Evolutionary conservation across 2,888 invertebrate genomes (phyloP), one percentile per base, ranked within the genome.

Genomic region (Tenthredo notha): DNA sequence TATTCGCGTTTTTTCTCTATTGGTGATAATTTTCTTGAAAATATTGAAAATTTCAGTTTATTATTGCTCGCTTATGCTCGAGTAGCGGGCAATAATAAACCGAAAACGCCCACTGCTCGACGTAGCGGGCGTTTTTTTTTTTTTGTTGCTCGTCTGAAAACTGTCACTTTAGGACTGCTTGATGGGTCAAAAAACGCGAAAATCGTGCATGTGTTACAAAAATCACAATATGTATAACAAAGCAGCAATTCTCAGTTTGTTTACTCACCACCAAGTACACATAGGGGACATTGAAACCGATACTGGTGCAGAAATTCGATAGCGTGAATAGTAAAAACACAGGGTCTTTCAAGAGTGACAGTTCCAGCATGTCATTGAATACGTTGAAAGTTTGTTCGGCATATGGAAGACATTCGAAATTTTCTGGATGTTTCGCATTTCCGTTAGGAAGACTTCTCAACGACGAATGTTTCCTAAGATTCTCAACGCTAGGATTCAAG

Each of bases 231-330:
- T 2, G 12, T 21, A 75, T 47, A 10, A 40, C 40, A 25, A 15
- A 12, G 21, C 18, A 43, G 21, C 25, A 0, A 29, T 29, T 18
- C 3, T 10, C 15, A 61, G 12, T 67, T 43, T 21, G 10, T 21
- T 50, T 58, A 89, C 94, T 92, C 90, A 95, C 95, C 89, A 97
- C 96, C 86, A 97, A 95, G 92, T 97, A 98, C 84, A 98, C 96
- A 92, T 98, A 98, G 54, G 99, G 99, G 91, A 98, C 96, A 93
- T 98, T 98, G 94, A 98, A 98, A 86, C 98, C 98, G 91, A 99
- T 96, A 92, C 98, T 98, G 70, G 98, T 98, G 92, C 98, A 96
- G 93, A 99, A 98, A 94, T 99, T 99, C 61, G 99, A 99, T 84
- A 98, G 90, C 18, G 97, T 96, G 93, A 99, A 99, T 86, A 99